Evolutionary conservation across 2,113 vertebrate species (phyloP).

Genomic region (Sterna hirundo): DNA sequence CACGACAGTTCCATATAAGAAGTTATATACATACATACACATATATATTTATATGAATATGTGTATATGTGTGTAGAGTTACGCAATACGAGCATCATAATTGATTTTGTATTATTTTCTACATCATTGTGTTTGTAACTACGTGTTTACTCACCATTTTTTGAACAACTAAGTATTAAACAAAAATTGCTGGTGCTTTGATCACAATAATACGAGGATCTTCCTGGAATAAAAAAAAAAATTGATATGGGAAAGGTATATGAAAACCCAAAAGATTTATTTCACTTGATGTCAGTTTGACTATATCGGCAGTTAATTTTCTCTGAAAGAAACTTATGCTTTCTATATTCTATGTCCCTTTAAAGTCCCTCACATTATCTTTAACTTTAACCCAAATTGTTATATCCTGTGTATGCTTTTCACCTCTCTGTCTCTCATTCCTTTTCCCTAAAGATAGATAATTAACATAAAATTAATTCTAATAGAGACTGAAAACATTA

Average conservation of each 20-base stretch:
- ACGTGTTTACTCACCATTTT: not conserved
- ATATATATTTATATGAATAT: not conserved
- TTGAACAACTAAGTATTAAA: not conserved
- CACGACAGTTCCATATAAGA: not conserved
- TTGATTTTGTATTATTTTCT: not conserved
- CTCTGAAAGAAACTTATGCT: not conserved
- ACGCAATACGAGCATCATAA: not conserved
- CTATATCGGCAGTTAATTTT: not conserved
- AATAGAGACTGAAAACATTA: not conserved
- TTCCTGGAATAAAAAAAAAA: not conserved
- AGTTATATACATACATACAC: not conserved
- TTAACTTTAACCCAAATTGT: not conserved
- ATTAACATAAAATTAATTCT: not conserved
- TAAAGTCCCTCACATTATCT: not conserved
- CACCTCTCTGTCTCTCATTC: not conserved
- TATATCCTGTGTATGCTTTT: not conserved
- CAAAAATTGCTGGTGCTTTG: not conserved
- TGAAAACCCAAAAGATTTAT: not conserved
- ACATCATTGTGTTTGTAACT: not conserved
- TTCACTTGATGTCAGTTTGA: not conserved
- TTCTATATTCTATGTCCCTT: not conserved
- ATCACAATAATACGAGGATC: not conserved
- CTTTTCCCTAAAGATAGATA: not conserved
- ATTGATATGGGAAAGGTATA: not conserved
- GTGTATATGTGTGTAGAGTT: not conserved